A percentile compares a stretch with the other conserved stretches of the same genome.
Evolutionary conservation across 2,888 invertebrate species (phyloP).

Genomic region (Apamea anceps): DNA sequence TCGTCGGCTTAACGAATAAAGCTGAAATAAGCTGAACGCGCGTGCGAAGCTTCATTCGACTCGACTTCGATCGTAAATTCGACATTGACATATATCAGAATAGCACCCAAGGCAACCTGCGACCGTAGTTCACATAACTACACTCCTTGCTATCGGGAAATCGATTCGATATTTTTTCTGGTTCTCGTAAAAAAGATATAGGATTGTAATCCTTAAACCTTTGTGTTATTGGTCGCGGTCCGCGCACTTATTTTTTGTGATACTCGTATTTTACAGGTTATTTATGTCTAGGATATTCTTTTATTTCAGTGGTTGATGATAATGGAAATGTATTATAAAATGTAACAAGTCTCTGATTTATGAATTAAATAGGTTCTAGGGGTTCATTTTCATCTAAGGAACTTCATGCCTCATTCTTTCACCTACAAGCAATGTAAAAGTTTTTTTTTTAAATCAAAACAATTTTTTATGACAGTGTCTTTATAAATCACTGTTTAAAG

Average conservation of each 20-base stretch:
- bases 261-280: neutral
- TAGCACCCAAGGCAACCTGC: constrained; percentile 65
- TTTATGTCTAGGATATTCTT: neutral
- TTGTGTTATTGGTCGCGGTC: constrained; percentile 36
- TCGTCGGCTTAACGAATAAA: constrained; percentile 62
- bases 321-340: neutral
- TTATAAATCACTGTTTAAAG: neutral
- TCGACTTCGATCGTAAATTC: constrained; percentile 61
- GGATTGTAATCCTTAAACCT: constrained; percentile 47
- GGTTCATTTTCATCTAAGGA: neutral
- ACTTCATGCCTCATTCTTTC: neutral
- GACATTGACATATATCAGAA: constrained; percentile 69
- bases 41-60: constrained; percentile 59
- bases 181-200: constrained; percentile 59
- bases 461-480: neutral
- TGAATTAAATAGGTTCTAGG: neutral
- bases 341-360: neutral
- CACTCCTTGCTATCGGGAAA: constrained; percentile 51
- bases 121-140: constrained; percentile 60
- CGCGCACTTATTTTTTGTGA: neutral
- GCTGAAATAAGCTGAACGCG: constrained; percentile 60
- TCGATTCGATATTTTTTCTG: constrained; percentile 63
- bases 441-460: neutral
- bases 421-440: neutral
- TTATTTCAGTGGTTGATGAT: neutral